phyloP scores from a whole-genome alignment of 2,113 vertebrate species.

The Oxyruncus cristatus region DNA sequence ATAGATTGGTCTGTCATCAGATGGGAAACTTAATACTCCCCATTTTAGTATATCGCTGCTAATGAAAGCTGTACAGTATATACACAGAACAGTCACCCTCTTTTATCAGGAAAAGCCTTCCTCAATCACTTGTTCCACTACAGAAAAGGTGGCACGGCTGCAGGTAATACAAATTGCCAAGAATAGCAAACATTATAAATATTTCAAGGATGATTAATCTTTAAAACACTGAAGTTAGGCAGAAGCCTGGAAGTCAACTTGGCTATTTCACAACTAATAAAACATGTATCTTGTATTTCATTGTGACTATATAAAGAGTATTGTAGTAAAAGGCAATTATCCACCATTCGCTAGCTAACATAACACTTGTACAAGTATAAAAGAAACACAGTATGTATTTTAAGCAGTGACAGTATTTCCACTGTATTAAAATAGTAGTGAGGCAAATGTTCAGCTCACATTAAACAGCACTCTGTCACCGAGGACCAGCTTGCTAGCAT shows the following conservation, averaged over 20 bases:
- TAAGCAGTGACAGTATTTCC: slow-evolving; percentile 43
- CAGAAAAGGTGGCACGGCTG: slow-evolving; percentile 3
- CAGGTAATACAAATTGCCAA: slow-evolving; percentile 51
- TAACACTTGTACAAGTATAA: slow-evolving; percentile 38
- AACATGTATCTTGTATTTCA: slow-evolving; percentile 65
- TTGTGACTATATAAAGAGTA: slow-evolving; percentile 41
- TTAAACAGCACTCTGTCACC: slow-evolving; percentile 46
- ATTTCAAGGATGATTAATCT: slow-evolving; percentile 68
- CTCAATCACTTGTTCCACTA: background rate
- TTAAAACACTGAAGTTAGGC: slow-evolving; percentile 64
- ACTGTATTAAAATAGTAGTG: slow-evolving; percentile 32
- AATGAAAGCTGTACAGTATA: background rate
- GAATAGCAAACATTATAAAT: slow-evolving; percentile 59
- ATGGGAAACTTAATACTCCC: background rate
- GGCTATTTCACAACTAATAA: slow-evolving; percentile 66
- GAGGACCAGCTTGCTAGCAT: slow-evolving; percentile 2
- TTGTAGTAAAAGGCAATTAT: slow-evolving; percentile 55
- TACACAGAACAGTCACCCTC: background rate
- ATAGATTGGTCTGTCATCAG: slow-evolving; percentile 21
- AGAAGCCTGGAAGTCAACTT: slow-evolving; percentile 55
- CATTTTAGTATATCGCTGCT: background rate
- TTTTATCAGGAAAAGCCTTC: slow-evolving; percentile 3
- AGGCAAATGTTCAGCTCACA: slow-evolving; percentile 42
- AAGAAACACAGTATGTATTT: slow-evolving; percentile 50
- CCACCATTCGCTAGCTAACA: slow-evolving; percentile 42